Conservation (phyloP, 2,113 vertebrate genomes). For the Dipodomys merriami region DNA sequence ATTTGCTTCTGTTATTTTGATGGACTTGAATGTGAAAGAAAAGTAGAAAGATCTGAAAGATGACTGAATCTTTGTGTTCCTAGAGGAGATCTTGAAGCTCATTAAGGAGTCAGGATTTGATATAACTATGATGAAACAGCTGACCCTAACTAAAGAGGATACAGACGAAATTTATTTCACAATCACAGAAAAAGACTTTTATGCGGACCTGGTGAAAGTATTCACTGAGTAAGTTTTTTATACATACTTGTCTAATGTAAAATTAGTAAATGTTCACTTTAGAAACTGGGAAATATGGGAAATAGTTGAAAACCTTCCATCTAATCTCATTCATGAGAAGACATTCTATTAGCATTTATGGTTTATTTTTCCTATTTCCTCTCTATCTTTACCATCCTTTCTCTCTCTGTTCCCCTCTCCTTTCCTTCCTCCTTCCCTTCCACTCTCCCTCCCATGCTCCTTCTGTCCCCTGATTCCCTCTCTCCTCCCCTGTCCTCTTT, state of each 20-base stretch:
- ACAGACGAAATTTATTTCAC: constrained; percentile 54
- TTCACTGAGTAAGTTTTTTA: constrained; percentile 73
- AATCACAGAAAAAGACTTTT: constrained; percentile 58
- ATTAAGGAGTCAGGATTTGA: constrained; percentile 65
- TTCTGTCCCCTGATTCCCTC: neutral
- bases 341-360: neutral
- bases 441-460: neutral
- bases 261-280: neutral
- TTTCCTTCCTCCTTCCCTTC: fast-evolving
- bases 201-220: constrained; percentile 42
- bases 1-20: constrained; percentile 1
- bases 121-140: constrained; percentile 32
- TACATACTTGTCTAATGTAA: neutral
- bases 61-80: constrained; percentile 55
- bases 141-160: neutral
- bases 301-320: neutral
- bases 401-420: neutral
- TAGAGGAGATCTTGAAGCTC: constrained; percentile 62
- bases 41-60: neutral
- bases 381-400: neutral
- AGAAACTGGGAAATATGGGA: constrained; percentile 40
- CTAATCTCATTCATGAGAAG: constrained; percentile 23
- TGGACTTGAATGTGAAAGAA: neutral
- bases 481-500: too few species aligned
- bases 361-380: neutral